Evolutionary conservation across 2,113 vertebrate species (phyloP).

Genomic region (Probosciger aterrimus): DNA sequence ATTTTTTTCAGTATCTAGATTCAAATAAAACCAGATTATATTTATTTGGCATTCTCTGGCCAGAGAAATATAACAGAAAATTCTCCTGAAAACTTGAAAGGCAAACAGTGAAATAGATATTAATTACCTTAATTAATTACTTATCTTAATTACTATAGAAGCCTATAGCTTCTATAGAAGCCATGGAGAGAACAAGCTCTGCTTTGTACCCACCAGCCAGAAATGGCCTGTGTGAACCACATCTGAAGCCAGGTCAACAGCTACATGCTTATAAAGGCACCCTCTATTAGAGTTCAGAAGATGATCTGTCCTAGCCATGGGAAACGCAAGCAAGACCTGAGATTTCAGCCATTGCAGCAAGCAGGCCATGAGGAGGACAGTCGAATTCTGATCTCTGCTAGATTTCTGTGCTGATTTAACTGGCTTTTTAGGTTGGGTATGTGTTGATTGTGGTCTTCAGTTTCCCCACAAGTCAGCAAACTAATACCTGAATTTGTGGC

Average conservation of each 20-base stretch:
- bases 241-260: not conserved
- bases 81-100: not conserved
- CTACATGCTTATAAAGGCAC: not conserved
- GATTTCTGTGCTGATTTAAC: not conserved
- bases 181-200: not conserved
- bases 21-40: slow-evolving; percentile 25
- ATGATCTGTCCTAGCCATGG: not conserved
- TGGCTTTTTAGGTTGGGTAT: not conserved
- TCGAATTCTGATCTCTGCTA: not conserved
- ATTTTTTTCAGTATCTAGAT: slow-evolving; percentile 8
- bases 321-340: not conserved
- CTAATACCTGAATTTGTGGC: not conserved
- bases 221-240: not conserved
- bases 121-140: too few species aligned
- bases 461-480: not conserved
- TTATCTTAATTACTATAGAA: not conserved
- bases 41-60: not conserved
- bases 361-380: not conserved
- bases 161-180: not conserved
- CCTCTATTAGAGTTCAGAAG: not conserved
- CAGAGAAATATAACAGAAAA: slow-evolving; percentile 2
- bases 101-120: not conserved
- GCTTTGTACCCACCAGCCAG: not conserved
- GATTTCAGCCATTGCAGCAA: not conserved
- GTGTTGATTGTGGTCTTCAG: not conserved